A percentile compares a stretch with the other conserved stretches of the same genome.
Evolutionary conservation across 2,797 vertebrate species (phyloP).

Genomic region (Pterois miles): DNA sequence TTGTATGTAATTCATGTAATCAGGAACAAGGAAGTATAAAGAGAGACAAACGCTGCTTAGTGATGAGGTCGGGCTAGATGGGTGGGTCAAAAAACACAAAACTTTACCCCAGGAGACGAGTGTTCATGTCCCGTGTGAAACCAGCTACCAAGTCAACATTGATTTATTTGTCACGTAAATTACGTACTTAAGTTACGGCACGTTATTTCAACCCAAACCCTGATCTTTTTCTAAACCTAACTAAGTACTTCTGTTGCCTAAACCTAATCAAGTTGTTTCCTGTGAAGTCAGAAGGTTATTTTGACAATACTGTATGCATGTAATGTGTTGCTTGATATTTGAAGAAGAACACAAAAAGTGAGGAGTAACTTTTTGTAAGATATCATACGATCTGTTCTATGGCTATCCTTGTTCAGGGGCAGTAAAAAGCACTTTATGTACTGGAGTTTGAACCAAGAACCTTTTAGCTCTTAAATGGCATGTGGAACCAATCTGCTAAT

Average conservation of each 20-base stretch:
- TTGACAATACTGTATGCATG: neutral
- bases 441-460: slow-evolving; percentile 16
- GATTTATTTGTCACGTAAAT: too few species aligned
- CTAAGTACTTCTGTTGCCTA: neutral
- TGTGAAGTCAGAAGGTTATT: neutral
- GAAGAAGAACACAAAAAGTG: neutral
- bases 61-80: neutral
- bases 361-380: neutral
- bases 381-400: too few species aligned
- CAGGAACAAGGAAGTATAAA: neutral
- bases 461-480: slow-evolving; percentile 3
- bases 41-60: neutral
- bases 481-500: slow-evolving; percentile 40
- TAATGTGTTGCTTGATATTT: neutral
- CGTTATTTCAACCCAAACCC: too few species aligned
- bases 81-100: neutral
- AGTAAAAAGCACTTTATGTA: neutral
- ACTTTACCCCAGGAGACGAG: too few species aligned
- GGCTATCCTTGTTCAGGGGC: neutral
- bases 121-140: too few species aligned
- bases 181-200: too few species aligned
- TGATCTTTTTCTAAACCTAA: too few species aligned
- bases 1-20: neutral
- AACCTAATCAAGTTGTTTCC: neutral
- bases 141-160: too few species aligned